Evolutionary conservation across 1,140 invertebrate genomes (phyloP).

Genomic region (Fopius arisanus): DNA sequence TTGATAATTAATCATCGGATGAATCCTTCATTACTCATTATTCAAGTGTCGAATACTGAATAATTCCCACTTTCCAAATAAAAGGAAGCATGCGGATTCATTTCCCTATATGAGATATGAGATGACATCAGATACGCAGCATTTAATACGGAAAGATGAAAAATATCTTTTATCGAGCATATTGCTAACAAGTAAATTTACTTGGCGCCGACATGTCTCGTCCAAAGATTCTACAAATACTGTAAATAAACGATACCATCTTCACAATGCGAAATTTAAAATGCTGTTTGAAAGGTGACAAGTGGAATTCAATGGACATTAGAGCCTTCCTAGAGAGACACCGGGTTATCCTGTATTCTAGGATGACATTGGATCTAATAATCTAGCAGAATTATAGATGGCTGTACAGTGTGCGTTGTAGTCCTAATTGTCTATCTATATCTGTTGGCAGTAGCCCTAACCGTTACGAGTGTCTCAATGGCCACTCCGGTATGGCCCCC

Average conservation of each 20-base stretch:
- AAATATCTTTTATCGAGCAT: no score
- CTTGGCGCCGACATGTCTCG: no score
- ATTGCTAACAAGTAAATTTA: no score
- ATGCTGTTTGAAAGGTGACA: slow-evolving; percentile 4
- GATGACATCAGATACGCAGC: no score
- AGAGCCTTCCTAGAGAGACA: background rate
- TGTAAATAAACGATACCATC: background rate
- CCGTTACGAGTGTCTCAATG: slow-evolving; percentile 62
- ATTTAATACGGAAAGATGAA: no score
- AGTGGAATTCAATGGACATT: background rate
- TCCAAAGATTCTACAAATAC: no score
- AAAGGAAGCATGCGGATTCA: no score
- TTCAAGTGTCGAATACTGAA: background rate
- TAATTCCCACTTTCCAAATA: slow-evolving; percentile 3
- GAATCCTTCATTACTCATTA: background rate
- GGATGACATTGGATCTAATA: slow-evolving; percentile 48
- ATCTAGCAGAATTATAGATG: slow-evolving; percentile 53
- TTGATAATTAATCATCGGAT: background rate
- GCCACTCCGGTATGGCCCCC: slow-evolving; percentile 49
- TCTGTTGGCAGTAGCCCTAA: slow-evolving; percentile 42
- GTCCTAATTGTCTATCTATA: slow-evolving; percentile 65
- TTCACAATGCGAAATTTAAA: background rate
- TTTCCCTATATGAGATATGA: no score
- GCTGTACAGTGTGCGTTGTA: slow-evolving; percentile 27
- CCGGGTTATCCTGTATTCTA: slow-evolving; percentile 39